Conservation (phyloP, 2,888 invertebrate genomes). For the Netelia fuscicornis region DNA sequence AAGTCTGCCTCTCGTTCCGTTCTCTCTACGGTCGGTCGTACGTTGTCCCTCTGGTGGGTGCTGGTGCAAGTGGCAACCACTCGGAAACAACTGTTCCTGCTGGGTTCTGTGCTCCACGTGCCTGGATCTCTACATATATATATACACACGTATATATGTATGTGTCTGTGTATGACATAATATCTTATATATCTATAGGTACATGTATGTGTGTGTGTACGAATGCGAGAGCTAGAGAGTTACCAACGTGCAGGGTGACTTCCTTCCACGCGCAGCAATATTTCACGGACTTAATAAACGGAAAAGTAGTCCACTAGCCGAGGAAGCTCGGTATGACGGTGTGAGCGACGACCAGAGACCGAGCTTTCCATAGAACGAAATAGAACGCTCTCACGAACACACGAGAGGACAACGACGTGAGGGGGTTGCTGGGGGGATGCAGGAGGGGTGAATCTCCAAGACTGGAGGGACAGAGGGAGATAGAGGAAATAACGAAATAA, state of each 20-base stretch:
- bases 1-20: conserved; percentile 60
- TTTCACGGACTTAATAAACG: conserved; percentile 76
- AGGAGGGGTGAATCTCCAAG: conserved; percentile 51
- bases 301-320: conserved; percentile 75
- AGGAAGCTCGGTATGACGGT: conserved; percentile 57
- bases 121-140: conserved; percentile 21
- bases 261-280: conserved; percentile 71
- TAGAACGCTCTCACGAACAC: conserved; percentile 49
- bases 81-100: conserved; percentile 71
- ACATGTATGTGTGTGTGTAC: not conserved
- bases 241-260: conserved; percentile 58
- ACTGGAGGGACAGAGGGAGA: conserved; percentile 36
- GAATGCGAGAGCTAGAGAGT: conserved; percentile 34
- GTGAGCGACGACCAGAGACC: conserved; percentile 30
- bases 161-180: conserved; percentile 7
- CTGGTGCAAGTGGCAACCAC: conserved; percentile 70
- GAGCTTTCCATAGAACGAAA: conserved; percentile 14
- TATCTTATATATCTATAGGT: conserved; percentile 29
- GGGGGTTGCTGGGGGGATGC: conserved; percentile 54
- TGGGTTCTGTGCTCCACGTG: conserved; percentile 44
- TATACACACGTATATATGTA: not conserved
- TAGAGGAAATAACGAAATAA: conserved; percentile 63
- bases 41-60: conserved; percentile 45
- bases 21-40: conserved; percentile 52
- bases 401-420: conserved; percentile 29